Evolutionary conservation across 2,888 invertebrate species (phyloP), one percentile per base, ranked within the genome.

Genomic region (Agrochola lychnidis): DNA sequence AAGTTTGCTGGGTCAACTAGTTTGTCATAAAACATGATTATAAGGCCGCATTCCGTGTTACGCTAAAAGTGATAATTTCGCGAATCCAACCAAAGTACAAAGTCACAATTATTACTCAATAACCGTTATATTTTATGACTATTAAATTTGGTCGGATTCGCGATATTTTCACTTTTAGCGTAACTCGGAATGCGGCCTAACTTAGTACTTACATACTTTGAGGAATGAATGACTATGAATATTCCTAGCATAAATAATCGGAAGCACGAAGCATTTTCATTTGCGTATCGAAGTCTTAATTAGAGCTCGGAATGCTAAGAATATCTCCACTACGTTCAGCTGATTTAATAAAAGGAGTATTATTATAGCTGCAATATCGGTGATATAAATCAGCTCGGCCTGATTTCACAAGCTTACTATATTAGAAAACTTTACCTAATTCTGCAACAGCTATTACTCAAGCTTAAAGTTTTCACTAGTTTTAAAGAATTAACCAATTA

Each of bases 401-500:
- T 12, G 40, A 48, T 70, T 40, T 14, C 48, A 40, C 19, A 69
- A 74, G 68, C 48, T 66, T 76, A 71, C 64, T 80, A 51, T 48
- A 36, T 6, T 10, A 68, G 59, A 9, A 25, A 82, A 63, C 57
- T 53, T 59, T 48, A 40, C 45, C 36, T 56, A 45, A 30, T 42
- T 62, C n/a, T 22, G 30, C 14, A 16, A 64, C 48, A 30, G 42
- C 56, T 59, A 25, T 45, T 9, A 22, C 45, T 16, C 19, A 1
- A 70, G 36, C 62, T 70, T 62, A 14, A 76, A 70, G 51, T 70
- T 63, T 40, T 51, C 45, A 57, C 25, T 53, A 81, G 62, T 59
- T 81, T 76, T 25, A 25, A 63, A 69, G 59, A 48, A 68, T 53
- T 42, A 53, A 68, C n/a, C 45, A 81, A 76, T 71, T 72, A 72